Evolutionary conservation across 2,113 vertebrate genomes (phyloP).

Genomic region (Rutilus rutilus): DNA sequence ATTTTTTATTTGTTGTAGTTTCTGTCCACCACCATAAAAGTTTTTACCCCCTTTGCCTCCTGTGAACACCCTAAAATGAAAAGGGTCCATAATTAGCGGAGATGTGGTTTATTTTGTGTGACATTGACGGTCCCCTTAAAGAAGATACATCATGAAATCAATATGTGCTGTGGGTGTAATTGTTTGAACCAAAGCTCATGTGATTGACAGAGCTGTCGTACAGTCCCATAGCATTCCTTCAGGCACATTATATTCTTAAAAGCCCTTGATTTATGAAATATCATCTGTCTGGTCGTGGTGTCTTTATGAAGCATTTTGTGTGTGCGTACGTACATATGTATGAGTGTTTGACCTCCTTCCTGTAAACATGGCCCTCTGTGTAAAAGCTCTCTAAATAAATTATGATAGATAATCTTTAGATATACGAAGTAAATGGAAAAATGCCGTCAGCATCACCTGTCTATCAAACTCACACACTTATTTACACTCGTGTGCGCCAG

Average conservation of each 20-base stretch:
- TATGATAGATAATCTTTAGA: constrained; percentile 22
- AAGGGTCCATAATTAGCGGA: too few relatives aligned
- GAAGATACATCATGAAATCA: not conserved
- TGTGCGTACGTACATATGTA: not conserved
- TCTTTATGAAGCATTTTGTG: not conserved
- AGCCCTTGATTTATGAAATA: constrained; percentile 11
- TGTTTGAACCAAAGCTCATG: constrained; percentile 10
- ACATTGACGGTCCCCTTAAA: not conserved
- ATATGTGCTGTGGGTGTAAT: not conserved
- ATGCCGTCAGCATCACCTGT: not conserved
- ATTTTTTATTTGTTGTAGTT: too few relatives aligned
- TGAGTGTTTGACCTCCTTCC: constrained; percentile 34
- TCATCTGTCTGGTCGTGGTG: not conserved
- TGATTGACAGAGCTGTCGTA: constrained; percentile 3
- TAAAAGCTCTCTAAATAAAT: constrained; percentile 22
- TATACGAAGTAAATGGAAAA: not conserved
- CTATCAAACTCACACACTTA: constrained; percentile 18
- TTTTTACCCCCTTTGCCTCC: too few relatives aligned
- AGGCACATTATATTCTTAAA: constrained; percentile 4
- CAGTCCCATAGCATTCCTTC: not conserved
- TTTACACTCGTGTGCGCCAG: constrained; percentile 15
- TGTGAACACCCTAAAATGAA: too few relatives aligned
- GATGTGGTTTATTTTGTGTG: not conserved
- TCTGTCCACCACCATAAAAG: too few relatives aligned
- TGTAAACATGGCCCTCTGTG: not conserved